phyloP scores from a whole-genome alignment of 35 echinoderm and acorn worm genomes.

The Holothuria glaberrima region DNA sequence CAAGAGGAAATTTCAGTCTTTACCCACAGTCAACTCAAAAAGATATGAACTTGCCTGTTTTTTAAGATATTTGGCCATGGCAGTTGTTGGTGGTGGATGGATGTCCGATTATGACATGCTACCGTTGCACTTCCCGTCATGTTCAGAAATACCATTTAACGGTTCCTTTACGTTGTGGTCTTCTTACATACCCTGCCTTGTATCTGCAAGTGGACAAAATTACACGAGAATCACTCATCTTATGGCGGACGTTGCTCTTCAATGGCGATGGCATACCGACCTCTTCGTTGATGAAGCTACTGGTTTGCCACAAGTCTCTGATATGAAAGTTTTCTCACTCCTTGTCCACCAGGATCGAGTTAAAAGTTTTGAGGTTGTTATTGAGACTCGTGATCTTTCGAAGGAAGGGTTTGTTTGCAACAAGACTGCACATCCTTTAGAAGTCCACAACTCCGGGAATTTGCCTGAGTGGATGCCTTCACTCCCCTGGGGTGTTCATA shows the following conservation, averaged over 20 bases:
- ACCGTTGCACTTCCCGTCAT: constrained; percentile 10
- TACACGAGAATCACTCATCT: background rate
- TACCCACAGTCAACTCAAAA: background rate
- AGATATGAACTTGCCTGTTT: constrained; percentile 22
- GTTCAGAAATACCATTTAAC: background rate
- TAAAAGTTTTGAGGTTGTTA: background rate
- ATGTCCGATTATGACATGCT: constrained; percentile 20
- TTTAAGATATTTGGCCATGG: constrained; percentile 13
- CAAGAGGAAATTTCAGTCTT: background rate
- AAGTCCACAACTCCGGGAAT: no score
- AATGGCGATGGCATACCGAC: background rate
- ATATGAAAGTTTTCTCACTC: background rate
- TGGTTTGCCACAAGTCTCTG: constrained; percentile 1
- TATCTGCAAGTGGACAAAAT: background rate
- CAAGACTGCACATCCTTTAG: background rate
- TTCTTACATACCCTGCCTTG: background rate
- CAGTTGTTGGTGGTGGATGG: constrained; percentile 13
- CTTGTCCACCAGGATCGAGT: background rate
- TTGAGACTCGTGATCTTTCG: background rate
- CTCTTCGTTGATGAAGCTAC: background rate
- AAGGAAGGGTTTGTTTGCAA: background rate
- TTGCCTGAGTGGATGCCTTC: background rate
- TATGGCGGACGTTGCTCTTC: background rate
- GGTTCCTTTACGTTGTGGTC: constrained; percentile 2
- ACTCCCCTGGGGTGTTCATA: constrained; percentile 18